Evolutionary conservation across 2,888 invertebrate genomes (phyloP).

Genomic region (Epinotia nisella): DNA sequence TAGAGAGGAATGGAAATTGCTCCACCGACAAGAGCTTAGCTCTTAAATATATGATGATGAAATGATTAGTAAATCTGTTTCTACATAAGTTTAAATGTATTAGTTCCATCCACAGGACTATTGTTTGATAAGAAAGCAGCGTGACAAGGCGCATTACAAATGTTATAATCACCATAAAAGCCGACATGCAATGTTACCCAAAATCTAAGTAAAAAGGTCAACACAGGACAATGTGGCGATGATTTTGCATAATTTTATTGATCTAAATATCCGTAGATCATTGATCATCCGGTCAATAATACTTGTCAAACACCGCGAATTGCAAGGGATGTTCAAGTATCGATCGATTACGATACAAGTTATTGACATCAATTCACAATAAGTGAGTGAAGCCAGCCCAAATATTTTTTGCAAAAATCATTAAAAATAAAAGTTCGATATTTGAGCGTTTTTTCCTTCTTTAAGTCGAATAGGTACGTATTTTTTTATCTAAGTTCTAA

Average conservation of each 20-base stretch:
- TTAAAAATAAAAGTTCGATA: too few species aligned
- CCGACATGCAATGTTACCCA: constrained; percentile 54
- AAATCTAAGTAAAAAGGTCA: constrained; percentile 73
- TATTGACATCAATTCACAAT: neutral
- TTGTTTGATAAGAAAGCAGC: constrained; percentile 8
- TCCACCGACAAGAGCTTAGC: too few species aligned
- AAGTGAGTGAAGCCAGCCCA: too few species aligned
- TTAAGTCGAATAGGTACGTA: too few species aligned
- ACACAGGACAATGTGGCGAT: constrained; percentile 71
- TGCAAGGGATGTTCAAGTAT: constrained; percentile 55
- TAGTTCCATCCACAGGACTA: neutral
- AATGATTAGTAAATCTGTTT: too few species aligned
- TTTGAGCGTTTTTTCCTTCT: too few species aligned
- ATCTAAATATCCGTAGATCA: constrained; percentile 80
- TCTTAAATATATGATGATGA: too few species aligned
- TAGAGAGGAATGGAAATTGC: too few species aligned
- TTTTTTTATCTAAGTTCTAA: too few species aligned
- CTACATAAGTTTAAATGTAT: neutral
- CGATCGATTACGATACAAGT: constrained; percentile 1
- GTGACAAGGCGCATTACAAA: constrained; percentile 20
- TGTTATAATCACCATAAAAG: constrained; percentile 20
- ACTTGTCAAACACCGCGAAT: constrained; percentile 68
- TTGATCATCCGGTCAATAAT: constrained; percentile 81
- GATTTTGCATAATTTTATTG: constrained; percentile 84
- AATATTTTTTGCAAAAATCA: too few species aligned